These are phyloP conservation scores for Gymnothorax reevesii DNA, from an alignment of 2,797 vertebrate genomes.

Conservation along the genomic window DNA sequence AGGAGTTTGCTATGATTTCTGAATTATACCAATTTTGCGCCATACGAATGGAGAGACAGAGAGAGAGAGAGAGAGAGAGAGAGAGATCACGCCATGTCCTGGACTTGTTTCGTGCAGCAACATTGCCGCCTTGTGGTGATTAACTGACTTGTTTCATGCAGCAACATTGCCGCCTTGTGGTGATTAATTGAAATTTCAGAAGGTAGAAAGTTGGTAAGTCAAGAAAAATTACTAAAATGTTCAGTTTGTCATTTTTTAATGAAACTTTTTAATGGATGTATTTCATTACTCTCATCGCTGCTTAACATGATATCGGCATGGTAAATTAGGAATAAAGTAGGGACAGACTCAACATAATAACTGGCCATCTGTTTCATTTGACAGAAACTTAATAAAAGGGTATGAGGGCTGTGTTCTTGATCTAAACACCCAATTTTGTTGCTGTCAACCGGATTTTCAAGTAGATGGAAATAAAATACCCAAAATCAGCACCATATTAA, in stretches of 20 bases:
- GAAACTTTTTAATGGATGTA: neutral
- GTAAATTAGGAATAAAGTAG: neutral
- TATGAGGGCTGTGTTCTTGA: too few relatives aligned
- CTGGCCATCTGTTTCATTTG: neutral
- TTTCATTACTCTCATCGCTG: neutral
- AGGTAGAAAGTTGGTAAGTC: neutral
- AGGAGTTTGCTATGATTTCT: neutral
- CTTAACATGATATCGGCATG: neutral
- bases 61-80: neutral
- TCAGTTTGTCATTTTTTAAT: neutral
- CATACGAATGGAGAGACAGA: neutral
- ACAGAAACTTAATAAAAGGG: neutral
- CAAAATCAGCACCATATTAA: neutral
- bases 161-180: constrained; percentile 18
- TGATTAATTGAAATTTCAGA: neutral
- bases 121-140: constrained; percentile 12
- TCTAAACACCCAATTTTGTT: neutral
- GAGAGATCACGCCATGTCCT: neutral
- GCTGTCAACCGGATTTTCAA: neutral
- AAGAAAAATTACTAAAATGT: neutral
- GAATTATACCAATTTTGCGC: neutral
- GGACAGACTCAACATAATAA: neutral
- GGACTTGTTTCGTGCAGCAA: constrained; percentile 1
- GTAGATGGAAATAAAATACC: neutral
- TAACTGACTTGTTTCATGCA: neutral